These are phyloP conservation scores for Columba livia DNA, from an alignment of 2,113 vertebrate species.

Conservation along the genomic window DNA sequence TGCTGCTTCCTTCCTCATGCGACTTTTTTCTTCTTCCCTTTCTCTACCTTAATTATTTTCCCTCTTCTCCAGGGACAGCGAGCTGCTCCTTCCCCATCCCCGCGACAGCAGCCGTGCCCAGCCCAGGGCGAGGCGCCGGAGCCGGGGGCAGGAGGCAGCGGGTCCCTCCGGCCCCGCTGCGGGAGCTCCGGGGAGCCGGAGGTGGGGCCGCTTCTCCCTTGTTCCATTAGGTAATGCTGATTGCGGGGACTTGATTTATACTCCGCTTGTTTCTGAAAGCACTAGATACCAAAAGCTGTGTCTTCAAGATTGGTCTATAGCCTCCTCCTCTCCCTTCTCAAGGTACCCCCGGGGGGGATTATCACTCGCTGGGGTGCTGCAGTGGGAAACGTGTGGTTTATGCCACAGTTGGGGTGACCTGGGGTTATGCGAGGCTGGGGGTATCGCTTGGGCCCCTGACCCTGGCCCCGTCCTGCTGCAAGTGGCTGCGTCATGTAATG, in stretches of 20 bases:
- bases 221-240: rapidly evolving
- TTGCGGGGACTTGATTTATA: neutral
- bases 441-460: neutral
- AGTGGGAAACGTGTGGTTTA: rapidly evolving
- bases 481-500: neutral
- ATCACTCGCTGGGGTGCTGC: neutral
- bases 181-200: neutral
- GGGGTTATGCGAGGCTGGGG: neutral
- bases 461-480: neutral
- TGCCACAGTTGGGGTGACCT: rapidly evolving
- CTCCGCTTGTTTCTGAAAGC: neutral
- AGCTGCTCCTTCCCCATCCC: neutral
- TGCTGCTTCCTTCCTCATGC: constrained; percentile 46
- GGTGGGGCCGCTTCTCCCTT: neutral
- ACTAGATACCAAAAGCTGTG: neutral
- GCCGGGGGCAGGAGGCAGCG: neutral
- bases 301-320: neutral
- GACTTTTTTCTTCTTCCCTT: neutral
- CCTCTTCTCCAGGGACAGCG: neutral
- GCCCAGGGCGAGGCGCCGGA: neutral
- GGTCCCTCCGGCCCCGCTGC: neutral
- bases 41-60: neutral
- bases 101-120: rapidly evolving
- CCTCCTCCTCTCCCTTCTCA: neutral
- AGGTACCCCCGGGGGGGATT: neutral